Base-by-base conservation (phyloP, 2,888 invertebrate species). In the Marasmarcha lunaedactyla region DNA sequence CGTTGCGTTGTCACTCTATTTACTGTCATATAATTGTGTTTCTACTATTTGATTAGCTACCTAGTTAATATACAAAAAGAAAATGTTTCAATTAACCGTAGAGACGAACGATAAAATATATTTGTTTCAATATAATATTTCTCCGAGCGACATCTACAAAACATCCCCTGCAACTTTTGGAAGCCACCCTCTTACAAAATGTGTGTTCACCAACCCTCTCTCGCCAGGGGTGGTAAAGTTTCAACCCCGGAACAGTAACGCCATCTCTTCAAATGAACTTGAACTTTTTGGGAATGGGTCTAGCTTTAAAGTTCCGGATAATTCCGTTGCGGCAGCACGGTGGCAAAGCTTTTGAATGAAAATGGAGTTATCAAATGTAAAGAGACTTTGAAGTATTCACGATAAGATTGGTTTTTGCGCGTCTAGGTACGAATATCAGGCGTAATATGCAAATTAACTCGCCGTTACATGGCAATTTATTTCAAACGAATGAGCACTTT, bases 401-500 rank as follows among this genome's bases (percentile, higher is more conserved):
- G 52, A 5, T 20, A 20, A 20, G 62, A 71, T 64, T 58, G 54
- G 47, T 46, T 63, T 69, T 69, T 27, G 58, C 42, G 42, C 60
- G 53, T 42, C 41, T 46, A 49, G 41, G 53, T 45, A 49, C 44
- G 49, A 53, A 54, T 51, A 48, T 57, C 55, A 61, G 57, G 59
- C 65, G 63, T 63, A 72, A 76, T 84, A 84, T 84, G 84, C 78
- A 84, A 84, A 84, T 84, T 71, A 78, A 70, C 66, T 65, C 63
- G 63, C 79, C 71, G 81, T 84, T 84, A 83, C 78, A 77, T 71
- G 74, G 81, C 81, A 81, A 84, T 84, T 83, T 84, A 84, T 84
- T 78, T 83, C 73, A 79, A 79, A 76, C 71, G 83, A 84, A 83
- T 84, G 84, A 84, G 81, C 84, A 84, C 76, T 83, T 79, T 74